phyloP scores from a whole-genome alignment of 1,140 invertebrate species.

The Cecropterus lyciades region DNA sequence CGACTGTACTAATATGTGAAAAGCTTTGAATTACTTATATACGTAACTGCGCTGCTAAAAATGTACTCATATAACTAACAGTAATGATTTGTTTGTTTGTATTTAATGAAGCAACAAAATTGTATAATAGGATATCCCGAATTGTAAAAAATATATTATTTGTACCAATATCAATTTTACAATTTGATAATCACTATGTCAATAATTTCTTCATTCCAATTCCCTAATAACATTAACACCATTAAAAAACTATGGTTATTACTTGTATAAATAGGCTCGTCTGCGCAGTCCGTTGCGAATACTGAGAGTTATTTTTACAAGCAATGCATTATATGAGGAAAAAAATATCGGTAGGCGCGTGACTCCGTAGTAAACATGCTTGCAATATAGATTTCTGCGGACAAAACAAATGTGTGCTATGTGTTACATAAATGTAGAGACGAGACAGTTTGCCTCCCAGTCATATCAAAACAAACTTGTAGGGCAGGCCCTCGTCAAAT shows the following conservation, averaged over 20 bases:
- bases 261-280: background rate
- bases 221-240: too few species aligned
- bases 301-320: background rate
- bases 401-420: slow-evolving; percentile 10
- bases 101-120: too few species aligned
- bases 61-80: too few species aligned
- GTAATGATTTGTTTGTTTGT: too few species aligned
- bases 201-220: background rate
- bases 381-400: slow-evolving; percentile 1
- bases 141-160: too few species aligned
- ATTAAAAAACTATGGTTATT: too few species aligned
- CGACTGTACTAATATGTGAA: too few species aligned
- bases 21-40: too few species aligned
- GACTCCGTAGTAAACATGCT: slow-evolving; percentile 8
- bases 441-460: background rate
- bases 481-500: background rate
- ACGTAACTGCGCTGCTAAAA: too few species aligned
- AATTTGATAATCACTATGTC: too few species aligned
- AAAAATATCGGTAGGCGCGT: slow-evolving; percentile 11
- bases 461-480: background rate
- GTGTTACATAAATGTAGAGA: background rate
- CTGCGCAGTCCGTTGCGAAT: background rate
- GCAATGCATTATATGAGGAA: slow-evolving; percentile 6
- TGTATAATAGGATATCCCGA: too few species aligned
- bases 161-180: too few species aligned